These are phyloP conservation scores for Setophaga petechia DNA, from an alignment of 2,113 vertebrate species.

Conservation along the genomic window DNA sequence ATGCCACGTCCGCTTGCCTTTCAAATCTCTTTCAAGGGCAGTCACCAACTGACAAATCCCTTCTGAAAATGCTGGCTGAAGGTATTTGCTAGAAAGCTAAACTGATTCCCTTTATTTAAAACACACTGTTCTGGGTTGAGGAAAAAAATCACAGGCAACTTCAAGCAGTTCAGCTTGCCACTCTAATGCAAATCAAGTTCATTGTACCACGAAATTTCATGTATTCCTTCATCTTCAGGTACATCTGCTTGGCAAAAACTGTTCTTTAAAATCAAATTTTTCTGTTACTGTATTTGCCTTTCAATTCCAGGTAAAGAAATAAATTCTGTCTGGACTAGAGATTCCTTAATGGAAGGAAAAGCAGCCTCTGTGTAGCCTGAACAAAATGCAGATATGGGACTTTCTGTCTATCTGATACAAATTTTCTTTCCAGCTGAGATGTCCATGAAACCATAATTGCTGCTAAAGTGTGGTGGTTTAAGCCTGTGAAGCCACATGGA, in stretches of 20 bases:
- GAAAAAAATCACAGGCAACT: background rate
- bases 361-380: background rate
- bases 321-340: background rate
- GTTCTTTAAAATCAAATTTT: background rate
- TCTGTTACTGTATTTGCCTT: background rate
- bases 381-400: background rate
- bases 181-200: background rate
- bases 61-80: constrained; percentile 14
- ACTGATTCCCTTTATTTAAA: constrained; percentile 15
- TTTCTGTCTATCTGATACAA: background rate
- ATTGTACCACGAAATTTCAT: background rate
- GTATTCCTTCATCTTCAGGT: background rate
- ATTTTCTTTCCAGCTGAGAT: constrained; percentile 2
- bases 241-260: background rate
- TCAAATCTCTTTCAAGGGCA: constrained; percentile 37
- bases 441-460: background rate
- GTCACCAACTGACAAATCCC: background rate
- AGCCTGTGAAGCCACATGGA: background rate
- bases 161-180: background rate
- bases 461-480: constrained; percentile 14
- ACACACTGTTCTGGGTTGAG: background rate
- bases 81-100: constrained; percentile 33
- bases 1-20: background rate
- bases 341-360: background rate
- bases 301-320: background rate